Evolutionary conservation across 2,888 invertebrate genomes (phyloP), one percentile per base, ranked within the genome.

Genomic region (Phortica magna): DNA sequence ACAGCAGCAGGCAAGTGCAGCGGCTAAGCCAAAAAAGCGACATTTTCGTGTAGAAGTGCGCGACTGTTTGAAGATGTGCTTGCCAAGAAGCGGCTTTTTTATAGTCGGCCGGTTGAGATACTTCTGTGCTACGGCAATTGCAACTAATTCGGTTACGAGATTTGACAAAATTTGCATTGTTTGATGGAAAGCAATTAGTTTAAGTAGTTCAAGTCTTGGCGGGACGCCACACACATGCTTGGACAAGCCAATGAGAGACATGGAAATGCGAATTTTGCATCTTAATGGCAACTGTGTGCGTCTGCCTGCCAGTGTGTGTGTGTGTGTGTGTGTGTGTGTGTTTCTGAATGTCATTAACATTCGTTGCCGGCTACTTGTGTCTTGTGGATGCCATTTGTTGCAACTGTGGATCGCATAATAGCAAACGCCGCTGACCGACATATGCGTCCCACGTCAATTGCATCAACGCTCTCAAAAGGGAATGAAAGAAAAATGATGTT

Each of bases 121-220:
- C n/a, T 14, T 22, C 31, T 12, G 55, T 22, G 17, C 22, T 19
- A 19, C 6, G 19, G 2, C 17, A 68, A 68, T 68, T 68, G 48
- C 19, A 68, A 73, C 14, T 84, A 88, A 88, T 81, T 83, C 75
- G 74, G 77, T 84, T 55, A 31, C 61, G 48, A 81, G 84, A 83
- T 88, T 83, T 78, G 31, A 74, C 78, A 79, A 79, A 79, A 86
- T 86, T 86, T 88, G 80, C 87, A 85, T 85, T 78, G 76, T 67
- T 74, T 67, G n/a, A 55, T 57, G 76, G 77, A 74, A 78, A 77
- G 79, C 87, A 86, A 86, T 87, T 86, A 87, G 83, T 75, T 81
- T 80, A 86, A 86, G 83, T 86, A 87, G 88, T 79, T 75, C 81
- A 80, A 71, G 78, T 79, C 76, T 17, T 81, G 80, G 78, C 81